Evolutionary conservation across 2,797 vertebrate genomes (phyloP), one percentile per base, ranked within the genome.

Genomic region (Sebastolobus altivelis): DNA sequence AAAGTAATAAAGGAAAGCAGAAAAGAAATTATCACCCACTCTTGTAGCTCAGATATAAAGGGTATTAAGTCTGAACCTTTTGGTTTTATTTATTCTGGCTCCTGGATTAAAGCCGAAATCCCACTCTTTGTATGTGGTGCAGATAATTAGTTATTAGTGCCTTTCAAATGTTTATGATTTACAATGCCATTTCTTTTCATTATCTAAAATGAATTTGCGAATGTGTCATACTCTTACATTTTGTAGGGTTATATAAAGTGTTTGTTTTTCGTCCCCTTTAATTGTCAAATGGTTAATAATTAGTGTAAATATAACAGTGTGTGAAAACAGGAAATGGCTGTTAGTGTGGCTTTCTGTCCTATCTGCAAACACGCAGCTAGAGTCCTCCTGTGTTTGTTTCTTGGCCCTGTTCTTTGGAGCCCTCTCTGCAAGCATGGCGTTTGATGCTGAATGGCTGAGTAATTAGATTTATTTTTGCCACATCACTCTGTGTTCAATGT

Each of bases 381-480:
- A 79, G 82, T 83, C 71, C 61, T 75, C 65, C 66, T 87, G 72
- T 86, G 77, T 90, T 89, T 88, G 80, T 91, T 84, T 88, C 84
- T 80, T 70, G 68, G 81, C 80, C 73, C 52, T 87, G 79, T 79
- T 90, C 79, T 91, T 82, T 81, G 61, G 80, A 87, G 78, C 77
- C 76, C 79, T 85, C 85, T 83, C 74, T 69, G 77, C 85, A 72
- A 69, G 75, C 84, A 70, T 7, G 14, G 77, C 89, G 88, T 89
- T 88, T 93, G 89, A 92, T 90, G 84, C 88, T 88, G 78, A 90
- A 90, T 83, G 86, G 84, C 89, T 90, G 84, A 87, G 82, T 93
- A 93, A 95, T 95, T 93, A 91, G 89, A 93, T 93, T 91, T 88
- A 89, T 92, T 92, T 89, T 87, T 86, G 78, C 87, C 90, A 90